phyloP scores from a whole-genome alignment of 2,797 vertebrate genomes.

The Lindbergichthys nudifrons region DNA sequence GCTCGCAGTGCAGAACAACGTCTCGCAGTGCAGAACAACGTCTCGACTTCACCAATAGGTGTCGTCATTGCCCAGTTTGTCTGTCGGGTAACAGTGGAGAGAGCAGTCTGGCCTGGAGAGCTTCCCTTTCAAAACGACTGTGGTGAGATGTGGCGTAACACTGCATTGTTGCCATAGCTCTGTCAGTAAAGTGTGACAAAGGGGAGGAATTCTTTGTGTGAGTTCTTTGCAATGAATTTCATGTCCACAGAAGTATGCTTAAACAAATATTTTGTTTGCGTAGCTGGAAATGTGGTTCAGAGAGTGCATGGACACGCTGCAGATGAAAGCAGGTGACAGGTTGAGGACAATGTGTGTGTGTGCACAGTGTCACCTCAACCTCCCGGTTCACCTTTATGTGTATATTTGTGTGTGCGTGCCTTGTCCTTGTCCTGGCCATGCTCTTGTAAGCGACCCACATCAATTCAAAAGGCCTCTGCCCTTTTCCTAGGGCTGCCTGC shows the following conservation, averaged over 20 bases:
- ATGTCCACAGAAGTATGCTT: not conserved
- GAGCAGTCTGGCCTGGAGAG: constrained; percentile 8
- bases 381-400: constrained; percentile 35
- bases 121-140: constrained; percentile 13
- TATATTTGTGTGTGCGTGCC: constrained; percentile 19
- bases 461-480: constrained; percentile 78
- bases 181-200: constrained; percentile 32
- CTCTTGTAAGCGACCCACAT: constrained; percentile 78
- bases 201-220: not conserved
- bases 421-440: constrained; percentile 69
- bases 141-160: constrained; percentile 32
- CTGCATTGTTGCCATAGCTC: constrained; percentile 36
- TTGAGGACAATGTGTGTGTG: constrained; percentile 57
- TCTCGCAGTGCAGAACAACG: constrained; percentile 8
- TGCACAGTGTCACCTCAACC: constrained; percentile 39
- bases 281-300: constrained; percentile 14
- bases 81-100: constrained; percentile 30
- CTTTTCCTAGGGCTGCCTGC: constrained; percentile 84
- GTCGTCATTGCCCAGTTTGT: constrained; percentile 76
- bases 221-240: not conserved
- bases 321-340: constrained; percentile 51
- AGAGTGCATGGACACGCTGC: not conserved
- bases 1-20: constrained; percentile 12
- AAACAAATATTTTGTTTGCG: constrained; percentile 10
- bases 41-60: constrained; percentile 62